Conservation (phyloP, 2,888 invertebrate species). For the Xestia rhomboidea region DNA sequence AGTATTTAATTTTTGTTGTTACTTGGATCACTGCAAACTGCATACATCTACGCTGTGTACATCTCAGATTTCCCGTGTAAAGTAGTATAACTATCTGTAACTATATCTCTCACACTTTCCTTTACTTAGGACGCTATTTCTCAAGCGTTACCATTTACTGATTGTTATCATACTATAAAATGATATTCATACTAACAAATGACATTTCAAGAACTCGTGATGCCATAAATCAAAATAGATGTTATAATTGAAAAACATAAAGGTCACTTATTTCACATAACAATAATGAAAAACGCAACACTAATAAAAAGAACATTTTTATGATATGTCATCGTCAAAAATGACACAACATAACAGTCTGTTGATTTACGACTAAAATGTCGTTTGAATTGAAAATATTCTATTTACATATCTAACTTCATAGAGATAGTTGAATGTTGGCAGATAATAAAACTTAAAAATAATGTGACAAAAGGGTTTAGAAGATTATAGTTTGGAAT, state of each 20-base stretch:
- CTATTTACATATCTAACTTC: slow-evolving; percentile 64
- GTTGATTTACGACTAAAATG: slow-evolving; percentile 66
- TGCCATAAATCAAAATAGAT: slow-evolving; percentile 5
- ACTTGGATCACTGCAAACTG: neutral
- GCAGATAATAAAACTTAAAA: slow-evolving; percentile 24
- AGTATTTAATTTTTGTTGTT: neutral
- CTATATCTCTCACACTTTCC: slow-evolving; percentile 39
- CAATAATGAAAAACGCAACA: slow-evolving; percentile 7
- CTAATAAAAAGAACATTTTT: slow-evolving; percentile 38
- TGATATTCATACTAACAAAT: neutral
- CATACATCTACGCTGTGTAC: neutral
- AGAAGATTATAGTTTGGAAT: slow-evolving; percentile 21
- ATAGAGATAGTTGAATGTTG: slow-evolving; percentile 45
- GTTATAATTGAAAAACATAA: neutral
- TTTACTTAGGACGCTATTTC: slow-evolving; percentile 17
- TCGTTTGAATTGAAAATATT: slow-evolving; percentile 63
- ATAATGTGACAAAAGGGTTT: slow-evolving; percentile 35
- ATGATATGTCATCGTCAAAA: slow-evolving; percentile 37
- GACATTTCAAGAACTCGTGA: neutral
- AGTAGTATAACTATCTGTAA: slow-evolving; percentile 29
- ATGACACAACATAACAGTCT: slow-evolving; percentile 61
- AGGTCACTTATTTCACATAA: too few relatives aligned
- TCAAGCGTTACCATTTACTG: neutral
- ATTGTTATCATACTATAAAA: neutral
- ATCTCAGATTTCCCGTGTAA: slow-evolving; percentile 25